phyloP scores from a whole-genome alignment of 2,113 vertebrate species.

The Psephotus haematonotus region DNA sequence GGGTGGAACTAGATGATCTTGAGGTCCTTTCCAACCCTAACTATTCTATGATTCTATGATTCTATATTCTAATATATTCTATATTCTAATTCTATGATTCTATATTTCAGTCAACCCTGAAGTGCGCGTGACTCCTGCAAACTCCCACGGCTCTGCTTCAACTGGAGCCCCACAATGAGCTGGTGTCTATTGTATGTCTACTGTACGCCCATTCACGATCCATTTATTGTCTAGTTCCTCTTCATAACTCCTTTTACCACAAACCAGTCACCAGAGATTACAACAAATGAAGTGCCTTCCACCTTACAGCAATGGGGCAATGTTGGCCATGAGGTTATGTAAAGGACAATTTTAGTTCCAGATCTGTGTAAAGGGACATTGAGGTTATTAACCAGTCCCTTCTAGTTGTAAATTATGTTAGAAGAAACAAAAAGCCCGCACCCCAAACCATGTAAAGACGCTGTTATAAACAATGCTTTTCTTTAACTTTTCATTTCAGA shows the following conservation, averaged over 20 bases:
- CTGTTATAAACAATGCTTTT: not conserved
- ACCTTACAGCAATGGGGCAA: not conserved
- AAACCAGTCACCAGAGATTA: not conserved
- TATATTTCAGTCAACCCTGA: not conserved
- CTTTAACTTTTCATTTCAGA: not conserved
- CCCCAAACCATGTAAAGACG: not conserved
- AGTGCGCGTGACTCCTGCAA: rapidly evolving
- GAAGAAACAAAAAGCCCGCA: not conserved
- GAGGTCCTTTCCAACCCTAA: too few relatives aligned
- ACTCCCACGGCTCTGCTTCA: not conserved
- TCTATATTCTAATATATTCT: too few relatives aligned
- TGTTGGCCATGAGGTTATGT: rapidly evolving
- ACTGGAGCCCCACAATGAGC: not conserved
- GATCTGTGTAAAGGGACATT: not conserved
- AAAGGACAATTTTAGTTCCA: not conserved
- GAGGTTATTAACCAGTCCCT: not conserved
- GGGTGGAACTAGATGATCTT: too few relatives aligned
- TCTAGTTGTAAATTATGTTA: not conserved
- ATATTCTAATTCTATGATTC: too few relatives aligned
- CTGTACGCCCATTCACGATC: too few relatives aligned
- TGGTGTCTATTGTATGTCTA: not conserved
- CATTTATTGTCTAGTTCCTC: not conserved
- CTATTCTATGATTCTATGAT: too few relatives aligned
- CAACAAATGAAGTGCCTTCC: not conserved
- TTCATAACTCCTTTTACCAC: not conserved